phyloP scores from a whole-genome alignment of 2,797 vertebrate genomes.

The Oreortyx pictus region DNA sequence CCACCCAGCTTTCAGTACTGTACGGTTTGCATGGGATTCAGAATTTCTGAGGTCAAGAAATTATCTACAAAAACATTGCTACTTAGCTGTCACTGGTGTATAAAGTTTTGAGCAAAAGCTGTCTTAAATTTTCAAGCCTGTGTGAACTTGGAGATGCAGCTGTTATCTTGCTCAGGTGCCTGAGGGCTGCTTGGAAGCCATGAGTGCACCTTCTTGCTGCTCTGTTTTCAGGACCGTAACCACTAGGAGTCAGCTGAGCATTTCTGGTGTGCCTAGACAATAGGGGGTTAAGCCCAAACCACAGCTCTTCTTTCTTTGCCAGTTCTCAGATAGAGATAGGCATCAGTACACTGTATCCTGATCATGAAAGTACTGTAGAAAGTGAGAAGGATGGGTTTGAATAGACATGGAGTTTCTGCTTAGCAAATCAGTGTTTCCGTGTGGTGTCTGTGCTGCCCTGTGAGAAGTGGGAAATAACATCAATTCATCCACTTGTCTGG shows the following conservation, averaged over 20 bases:
- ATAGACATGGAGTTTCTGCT: background rate
- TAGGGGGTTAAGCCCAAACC: background rate
- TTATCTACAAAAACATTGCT: background rate
- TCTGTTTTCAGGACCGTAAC: background rate
- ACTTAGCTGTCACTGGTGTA: background rate
- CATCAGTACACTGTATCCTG: background rate
- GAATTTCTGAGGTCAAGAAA: background rate
- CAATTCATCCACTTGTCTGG: background rate
- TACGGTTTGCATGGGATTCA: background rate
- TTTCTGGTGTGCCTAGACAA: background rate
- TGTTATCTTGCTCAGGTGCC: accelerated
- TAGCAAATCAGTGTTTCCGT: background rate
- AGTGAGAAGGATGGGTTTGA: background rate
- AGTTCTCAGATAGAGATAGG: background rate
- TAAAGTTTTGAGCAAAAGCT: background rate
- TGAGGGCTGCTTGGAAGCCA: background rate
- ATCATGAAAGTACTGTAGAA: background rate
- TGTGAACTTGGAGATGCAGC: background rate
- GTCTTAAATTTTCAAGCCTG: background rate
- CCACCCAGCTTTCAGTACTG: background rate
- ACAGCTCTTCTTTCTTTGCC: background rate
- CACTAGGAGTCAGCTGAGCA: background rate
- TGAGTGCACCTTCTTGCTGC: accelerated
- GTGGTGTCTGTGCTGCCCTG: background rate
- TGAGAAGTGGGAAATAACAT: background rate